phyloP scores from a whole-genome alignment of 2,888 invertebrate genomes.

The Plagodis pulveraria region DNA sequence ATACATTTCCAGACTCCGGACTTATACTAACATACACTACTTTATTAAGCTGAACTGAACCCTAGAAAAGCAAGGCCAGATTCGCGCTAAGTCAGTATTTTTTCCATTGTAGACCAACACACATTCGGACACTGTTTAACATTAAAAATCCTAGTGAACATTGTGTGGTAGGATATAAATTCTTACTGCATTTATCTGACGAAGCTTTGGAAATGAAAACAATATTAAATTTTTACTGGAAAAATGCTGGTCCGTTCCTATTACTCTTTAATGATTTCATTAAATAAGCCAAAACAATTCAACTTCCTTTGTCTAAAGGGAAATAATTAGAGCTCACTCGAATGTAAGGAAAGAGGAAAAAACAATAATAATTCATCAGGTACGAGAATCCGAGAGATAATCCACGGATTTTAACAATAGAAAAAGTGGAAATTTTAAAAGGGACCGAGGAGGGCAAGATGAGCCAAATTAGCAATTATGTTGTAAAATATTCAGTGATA shows the following conservation, averaged over 20 bases:
- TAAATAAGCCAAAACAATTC: slow-evolving; percentile 17
- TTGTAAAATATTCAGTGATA: slow-evolving; percentile 61
- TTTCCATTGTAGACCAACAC: no score
- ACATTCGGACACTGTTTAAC: no score
- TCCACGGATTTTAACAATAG: slow-evolving; percentile 69
- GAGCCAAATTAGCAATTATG: slow-evolving; percentile 79
- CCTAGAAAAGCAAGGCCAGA: no score
- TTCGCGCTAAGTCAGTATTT: no score
- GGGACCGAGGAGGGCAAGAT: slow-evolving; percentile 47
- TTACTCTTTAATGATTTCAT: slow-evolving; percentile 19
- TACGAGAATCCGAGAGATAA: slow-evolving; percentile 57
- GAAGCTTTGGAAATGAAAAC: no score
- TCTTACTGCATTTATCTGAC: not conserved
- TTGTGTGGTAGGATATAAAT: no score
- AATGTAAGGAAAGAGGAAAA: slow-evolving; percentile 61
- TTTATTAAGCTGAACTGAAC: no score
- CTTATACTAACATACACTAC: no score
- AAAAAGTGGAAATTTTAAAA: slow-evolving; percentile 53
- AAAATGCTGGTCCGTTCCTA: slow-evolving; percentile 1
- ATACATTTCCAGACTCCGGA: no score
- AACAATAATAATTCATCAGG: slow-evolving; percentile 75
- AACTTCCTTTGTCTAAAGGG: slow-evolving; percentile 71
- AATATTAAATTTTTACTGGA: not conserved
- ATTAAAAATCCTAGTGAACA: no score
- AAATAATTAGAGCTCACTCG: slow-evolving; percentile 77